These are phyloP conservation scores for Isichthys henryi DNA, from an alignment of 2,113 vertebrate species.

Conservation along the genomic window DNA sequence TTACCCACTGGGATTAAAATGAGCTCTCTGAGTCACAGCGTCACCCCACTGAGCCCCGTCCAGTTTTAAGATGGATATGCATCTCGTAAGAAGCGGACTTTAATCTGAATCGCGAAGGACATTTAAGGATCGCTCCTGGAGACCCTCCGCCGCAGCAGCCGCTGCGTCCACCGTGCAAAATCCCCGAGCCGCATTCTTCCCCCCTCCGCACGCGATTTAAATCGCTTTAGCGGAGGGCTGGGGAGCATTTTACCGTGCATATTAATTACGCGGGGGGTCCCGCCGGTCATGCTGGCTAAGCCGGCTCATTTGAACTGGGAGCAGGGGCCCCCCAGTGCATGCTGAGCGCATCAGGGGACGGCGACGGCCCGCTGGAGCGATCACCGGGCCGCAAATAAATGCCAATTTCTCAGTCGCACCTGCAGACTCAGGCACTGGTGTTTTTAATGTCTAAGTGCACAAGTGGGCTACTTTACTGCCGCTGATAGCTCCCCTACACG, in stretches of 20 bases:
- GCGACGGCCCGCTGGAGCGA: conserved; percentile 70
- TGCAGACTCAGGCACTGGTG: conserved; percentile 50
- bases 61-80: conserved; percentile 98
- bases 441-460: conserved; percentile 31
- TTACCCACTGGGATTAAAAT: conserved; percentile 99
- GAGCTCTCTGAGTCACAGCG: conserved; percentile 84
- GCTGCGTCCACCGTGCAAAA: conserved; percentile 89
- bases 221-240: conserved; percentile 79
- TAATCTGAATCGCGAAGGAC: conserved; percentile 95
- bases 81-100: conserved; percentile 88
- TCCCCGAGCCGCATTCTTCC: conserved; percentile 85
- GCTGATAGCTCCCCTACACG: conserved; percentile 20
- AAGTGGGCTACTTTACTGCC: conserved; percentile 41
- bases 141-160: conserved; percentile 81
- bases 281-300: conserved; percentile 78
- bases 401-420: conserved; percentile 66
- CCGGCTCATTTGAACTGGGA: conserved; percentile 77
- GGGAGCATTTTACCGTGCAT: conserved; percentile 92
- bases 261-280: conserved; percentile 92
- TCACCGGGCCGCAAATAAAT: conserved; percentile 64
- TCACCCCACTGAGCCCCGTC: conserved; percentile 91
- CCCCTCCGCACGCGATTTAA: conserved; percentile 80
- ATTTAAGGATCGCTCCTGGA: conserved; percentile 84
- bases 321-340: conserved; percentile 64
- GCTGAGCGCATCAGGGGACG: conserved; percentile 73